Conservation (phyloP, 2,888 invertebrate genomes). For the Lithophane leautieri region DNA sequence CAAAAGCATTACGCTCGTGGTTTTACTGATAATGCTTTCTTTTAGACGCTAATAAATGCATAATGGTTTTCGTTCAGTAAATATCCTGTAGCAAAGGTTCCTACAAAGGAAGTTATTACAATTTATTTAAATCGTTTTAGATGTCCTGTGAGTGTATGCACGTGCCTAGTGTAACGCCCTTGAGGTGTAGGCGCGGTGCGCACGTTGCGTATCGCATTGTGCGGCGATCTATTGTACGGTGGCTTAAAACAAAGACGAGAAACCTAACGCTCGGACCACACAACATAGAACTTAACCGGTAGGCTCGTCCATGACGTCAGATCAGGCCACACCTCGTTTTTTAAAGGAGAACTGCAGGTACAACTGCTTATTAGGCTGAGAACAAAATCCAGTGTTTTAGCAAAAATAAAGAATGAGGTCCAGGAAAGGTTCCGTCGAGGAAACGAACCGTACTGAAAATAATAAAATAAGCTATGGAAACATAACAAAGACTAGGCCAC, state of each 20-base stretch:
- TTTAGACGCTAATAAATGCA: slow-evolving; percentile 1
- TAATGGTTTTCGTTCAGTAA: not conserved
- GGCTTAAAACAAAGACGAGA: slow-evolving; percentile 78
- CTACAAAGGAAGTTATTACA: slow-evolving; percentile 16
- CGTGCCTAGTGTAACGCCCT: slow-evolving; percentile 77
- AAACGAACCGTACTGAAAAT: not conserved
- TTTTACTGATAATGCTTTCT: not conserved
- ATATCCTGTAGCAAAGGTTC: not conserved
- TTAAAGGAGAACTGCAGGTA: slow-evolving; percentile 1
- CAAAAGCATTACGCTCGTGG: not conserved
- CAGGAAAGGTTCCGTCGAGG: not conserved
- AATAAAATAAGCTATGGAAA: not conserved
- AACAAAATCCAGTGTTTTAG: not conserved
- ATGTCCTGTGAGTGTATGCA: slow-evolving; percentile 64
- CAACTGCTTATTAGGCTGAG: not conserved
- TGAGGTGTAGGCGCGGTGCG: slow-evolving; percentile 73
- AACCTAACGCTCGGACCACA: slow-evolving; percentile 73
- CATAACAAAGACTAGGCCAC: not conserved
- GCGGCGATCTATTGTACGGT: slow-evolving; percentile 74
- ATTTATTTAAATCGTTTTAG: slow-evolving; percentile 46
- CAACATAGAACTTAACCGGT: slow-evolving; percentile 65
- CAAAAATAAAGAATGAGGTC: not conserved
- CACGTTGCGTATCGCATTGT: slow-evolving; percentile 84
- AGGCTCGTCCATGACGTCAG: slow-evolving; percentile 60
- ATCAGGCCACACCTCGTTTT: slow-evolving; percentile 28